Conservation (phyloP, 2,797 vertebrate genomes). For the Huso huso region DNA sequence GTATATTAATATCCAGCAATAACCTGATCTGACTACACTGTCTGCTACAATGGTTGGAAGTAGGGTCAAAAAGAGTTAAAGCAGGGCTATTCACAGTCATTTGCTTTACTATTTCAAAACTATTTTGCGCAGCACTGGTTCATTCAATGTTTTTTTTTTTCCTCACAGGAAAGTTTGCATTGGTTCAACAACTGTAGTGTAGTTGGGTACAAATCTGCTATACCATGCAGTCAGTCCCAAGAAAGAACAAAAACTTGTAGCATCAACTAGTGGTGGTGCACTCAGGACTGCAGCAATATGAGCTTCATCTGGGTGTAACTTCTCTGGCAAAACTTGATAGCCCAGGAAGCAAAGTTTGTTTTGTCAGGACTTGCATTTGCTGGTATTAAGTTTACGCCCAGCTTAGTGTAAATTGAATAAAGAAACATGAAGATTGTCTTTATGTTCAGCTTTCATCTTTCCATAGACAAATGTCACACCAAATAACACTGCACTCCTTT, state of each 20-base stretch:
- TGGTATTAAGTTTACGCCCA: constrained; percentile 8
- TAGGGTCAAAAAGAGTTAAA: constrained; percentile 16
- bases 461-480: constrained; percentile 16
- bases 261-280: constrained; percentile 15
- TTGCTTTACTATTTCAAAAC: constrained; percentile 15
- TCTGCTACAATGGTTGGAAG: background rate
- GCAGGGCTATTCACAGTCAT: constrained; percentile 15
- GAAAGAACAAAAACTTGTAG: constrained; percentile 9
- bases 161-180: constrained; percentile 5
- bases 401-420: constrained; percentile 11
- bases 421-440: constrained; percentile 10
- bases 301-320: constrained; percentile 13
- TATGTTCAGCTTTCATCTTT: constrained; percentile 7
- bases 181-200: constrained; percentile 13
- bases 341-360: background rate
- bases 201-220: constrained; percentile 19
- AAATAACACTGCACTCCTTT: constrained; percentile 16
- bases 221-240: constrained; percentile 19
- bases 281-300: constrained; percentile 10
- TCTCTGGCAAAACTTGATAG: constrained; percentile 8
- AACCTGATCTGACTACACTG: too few species aligned
- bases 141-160: constrained; percentile 5
- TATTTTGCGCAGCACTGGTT: constrained; percentile 9
- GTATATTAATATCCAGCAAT: too few species aligned
- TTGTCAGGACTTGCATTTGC: constrained; percentile 16